Evolutionary conservation across 2,888 invertebrate species (phyloP), one percentile per base, ranked within the genome.

Genomic region (Branchipolynoe longqiensis): DNA sequence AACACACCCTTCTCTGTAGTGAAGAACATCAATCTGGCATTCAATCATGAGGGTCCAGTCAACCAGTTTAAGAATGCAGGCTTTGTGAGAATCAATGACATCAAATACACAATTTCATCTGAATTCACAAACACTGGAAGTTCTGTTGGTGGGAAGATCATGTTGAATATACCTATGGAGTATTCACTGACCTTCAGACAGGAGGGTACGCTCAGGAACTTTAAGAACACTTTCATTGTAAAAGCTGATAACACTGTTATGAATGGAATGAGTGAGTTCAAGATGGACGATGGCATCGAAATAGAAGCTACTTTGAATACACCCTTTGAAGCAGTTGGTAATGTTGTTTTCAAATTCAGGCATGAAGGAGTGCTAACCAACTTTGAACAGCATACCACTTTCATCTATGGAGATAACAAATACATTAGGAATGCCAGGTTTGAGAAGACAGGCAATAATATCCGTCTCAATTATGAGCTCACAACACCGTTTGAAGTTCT

Each of bases 1-100:
- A 74, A 48, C 69, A 84, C 81, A 14, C 78, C 85, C 12, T 85
- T 64, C 38, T 31, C 22, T 14, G 25, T 8, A 22, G 18, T 83
- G 8, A 83, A 25, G 41, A 84, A 64, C 62, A 25, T 64, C 48
- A 48, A 48, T 40, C 12, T 64, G 22, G 28, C 18, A 14, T n/a
- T 84, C 12, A 73, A 62, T 36, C 87, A 87, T 58, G 56, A 58
- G 18, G 87, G 87, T 31, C 40, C 64, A 6, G 18, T 54, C 31
- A 78, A 25, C 18, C 58, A 73, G 78, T 87, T 87, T 83, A 86
- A 48, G 78, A 86, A 85, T 56, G 58, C 82, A 14, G 82, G 83
- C 8, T 58, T 59, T 14, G n/a, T 87, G 31, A 84, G 28, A n/a
- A 86, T 82, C 78, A 82, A 83, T 48, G 82, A 69, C n/a, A 25